phyloP scores from a whole-genome alignment of 2,797 vertebrate species.

The Heterohyrax brucei region DNA sequence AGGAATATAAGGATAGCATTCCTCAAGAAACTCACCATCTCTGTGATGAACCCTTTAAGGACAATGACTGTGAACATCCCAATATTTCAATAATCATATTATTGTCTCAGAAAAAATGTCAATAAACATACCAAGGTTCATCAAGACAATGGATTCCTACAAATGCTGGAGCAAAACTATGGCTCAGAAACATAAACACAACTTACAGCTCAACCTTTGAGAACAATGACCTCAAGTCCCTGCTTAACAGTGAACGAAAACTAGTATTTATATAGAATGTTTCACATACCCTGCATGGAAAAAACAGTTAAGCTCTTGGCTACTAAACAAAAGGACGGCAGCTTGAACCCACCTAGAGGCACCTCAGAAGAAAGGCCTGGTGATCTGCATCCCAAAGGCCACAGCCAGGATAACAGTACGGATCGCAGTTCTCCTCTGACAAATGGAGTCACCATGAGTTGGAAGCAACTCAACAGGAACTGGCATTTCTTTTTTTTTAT shows the following conservation, averaged over 20 bases:
- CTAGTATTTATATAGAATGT: neutral
- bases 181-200: slow-evolving; percentile 38
- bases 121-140: neutral
- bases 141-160: neutral
- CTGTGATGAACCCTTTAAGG: neutral
- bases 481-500: neutral
- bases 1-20: neutral
- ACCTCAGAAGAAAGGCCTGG: no score
- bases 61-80: neutral
- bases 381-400: no score
- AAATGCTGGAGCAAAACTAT: neutral
- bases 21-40: neutral
- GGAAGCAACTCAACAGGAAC: no score
- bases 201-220: slow-evolving; percentile 34
- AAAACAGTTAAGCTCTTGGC: no score
- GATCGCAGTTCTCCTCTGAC: no score
- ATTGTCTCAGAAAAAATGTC: neutral
- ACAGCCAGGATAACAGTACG: no score
- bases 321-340: no score
- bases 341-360: no score
- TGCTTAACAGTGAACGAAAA: slow-evolving; percentile 27
- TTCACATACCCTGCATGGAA: neutral
- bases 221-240: neutral
- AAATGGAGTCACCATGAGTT: no score
- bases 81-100: slow-evolving; percentile 42